phyloP scores from a whole-genome alignment of 2,888 invertebrate species.

The Agrotis segetum region DNA sequence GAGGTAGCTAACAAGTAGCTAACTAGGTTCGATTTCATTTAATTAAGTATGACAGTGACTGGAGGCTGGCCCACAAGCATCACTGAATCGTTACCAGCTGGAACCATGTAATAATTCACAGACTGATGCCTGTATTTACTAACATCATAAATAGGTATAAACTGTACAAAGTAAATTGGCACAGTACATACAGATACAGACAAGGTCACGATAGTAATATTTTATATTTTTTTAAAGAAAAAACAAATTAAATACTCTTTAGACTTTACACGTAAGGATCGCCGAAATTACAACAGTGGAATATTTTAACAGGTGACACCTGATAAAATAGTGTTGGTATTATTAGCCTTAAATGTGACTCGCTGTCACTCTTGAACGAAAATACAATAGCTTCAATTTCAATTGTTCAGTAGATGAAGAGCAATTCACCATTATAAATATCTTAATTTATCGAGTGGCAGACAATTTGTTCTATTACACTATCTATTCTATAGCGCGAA shows the following conservation, averaged over 20 bases:
- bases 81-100: neutral
- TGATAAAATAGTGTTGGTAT: neutral
- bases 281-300: neutral
- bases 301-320: neutral
- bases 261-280: neutral
- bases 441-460: constrained; percentile 13
- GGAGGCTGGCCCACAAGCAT: neutral
- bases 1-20: neutral
- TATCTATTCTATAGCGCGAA: no score
- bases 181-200: no score
- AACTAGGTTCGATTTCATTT: neutral
- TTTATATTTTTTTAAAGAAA: neutral
- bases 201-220: neutral
- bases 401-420: constrained; percentile 25
- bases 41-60: neutral
- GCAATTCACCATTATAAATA: constrained; percentile 9
- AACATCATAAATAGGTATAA: neutral
- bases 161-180: neutral
- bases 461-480: constrained; percentile 18
- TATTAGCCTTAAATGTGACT: neutral
- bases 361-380: neutral
- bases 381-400: neutral
- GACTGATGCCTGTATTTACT: no score
- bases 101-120: neutral
- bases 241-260: neutral